These are phyloP conservation scores for Spisula solida DNA, from an alignment of 2,888 invertebrate genomes.

Conservation along the genomic window DNA sequence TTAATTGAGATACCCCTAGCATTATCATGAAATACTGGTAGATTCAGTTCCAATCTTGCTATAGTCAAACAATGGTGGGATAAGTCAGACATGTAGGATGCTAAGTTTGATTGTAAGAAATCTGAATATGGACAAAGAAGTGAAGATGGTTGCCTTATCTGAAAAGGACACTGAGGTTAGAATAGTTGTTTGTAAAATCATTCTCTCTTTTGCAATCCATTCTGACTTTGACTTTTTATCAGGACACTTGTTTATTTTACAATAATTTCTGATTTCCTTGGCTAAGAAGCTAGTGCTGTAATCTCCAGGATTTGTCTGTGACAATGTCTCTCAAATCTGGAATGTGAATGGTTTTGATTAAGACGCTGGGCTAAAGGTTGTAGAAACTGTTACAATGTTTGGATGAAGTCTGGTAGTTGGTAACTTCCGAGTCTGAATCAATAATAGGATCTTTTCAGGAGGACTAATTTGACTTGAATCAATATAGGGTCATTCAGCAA, in stretches of 20 bases:
- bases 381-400: neutral
- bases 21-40: constrained; percentile 43
- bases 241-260: neutral
- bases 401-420: neutral
- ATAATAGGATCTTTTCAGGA: constrained; percentile 8
- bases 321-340: neutral
- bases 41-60: constrained; percentile 20
- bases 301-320: neutral
- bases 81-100: constrained; percentile 33
- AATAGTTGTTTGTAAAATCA: neutral
- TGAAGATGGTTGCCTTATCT: neutral
- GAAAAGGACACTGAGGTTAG: constrained; percentile 34
- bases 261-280: neutral
- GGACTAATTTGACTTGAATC: constrained; percentile 28
- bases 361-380: neutral
- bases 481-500: constrained; percentile 21
- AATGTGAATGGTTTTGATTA: neutral
- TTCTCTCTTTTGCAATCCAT: neutral
- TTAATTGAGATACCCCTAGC: constrained; percentile 54
- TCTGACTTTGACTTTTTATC: neutral
- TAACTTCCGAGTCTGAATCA: neutral
- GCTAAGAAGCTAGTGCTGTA: neutral
- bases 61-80: constrained; percentile 19
- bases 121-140: constrained; percentile 38
- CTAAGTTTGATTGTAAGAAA: constrained; percentile 16